phyloP scores from a whole-genome alignment of 92 coral and sea anemone species.

The Bergia puertoricense region DNA sequence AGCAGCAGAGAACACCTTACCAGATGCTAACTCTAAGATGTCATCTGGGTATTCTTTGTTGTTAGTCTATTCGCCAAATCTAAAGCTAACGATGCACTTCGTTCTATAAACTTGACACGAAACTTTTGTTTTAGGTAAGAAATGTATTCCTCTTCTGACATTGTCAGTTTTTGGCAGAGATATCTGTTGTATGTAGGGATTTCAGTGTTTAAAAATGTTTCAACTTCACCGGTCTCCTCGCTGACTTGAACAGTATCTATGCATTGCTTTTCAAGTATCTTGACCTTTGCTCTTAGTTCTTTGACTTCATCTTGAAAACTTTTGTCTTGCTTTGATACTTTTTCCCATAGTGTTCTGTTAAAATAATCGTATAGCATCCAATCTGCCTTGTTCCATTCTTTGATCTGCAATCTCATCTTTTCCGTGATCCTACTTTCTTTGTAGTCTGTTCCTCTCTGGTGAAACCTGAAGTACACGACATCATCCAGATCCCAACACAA shows the following conservation, averaged over 20 bases:
- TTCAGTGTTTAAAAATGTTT: slow-evolving; percentile 38
- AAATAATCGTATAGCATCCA: slow-evolving; percentile 70
- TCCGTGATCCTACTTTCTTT: slow-evolving; percentile 61
- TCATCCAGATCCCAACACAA: slow-evolving; percentile 92
- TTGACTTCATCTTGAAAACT: slow-evolving; percentile 70
- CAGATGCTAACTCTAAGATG: background rate
- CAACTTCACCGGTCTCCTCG: slow-evolving; percentile 66
- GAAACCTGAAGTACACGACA: slow-evolving; percentile 64
- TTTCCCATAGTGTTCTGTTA: slow-evolving; percentile 86
- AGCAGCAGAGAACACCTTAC: background rate
- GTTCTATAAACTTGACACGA: slow-evolving; percentile 43
- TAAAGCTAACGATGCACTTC: slow-evolving; percentile 2
- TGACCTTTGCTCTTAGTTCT: slow-evolving; percentile 56
- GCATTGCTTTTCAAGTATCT: slow-evolving; percentile 59
- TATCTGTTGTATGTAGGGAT: slow-evolving; percentile 51
- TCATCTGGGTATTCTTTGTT: background rate
- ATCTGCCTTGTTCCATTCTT: slow-evolving; percentile 78
- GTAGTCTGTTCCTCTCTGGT: slow-evolving; percentile 66
- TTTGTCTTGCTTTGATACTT: slow-evolving; percentile 61
- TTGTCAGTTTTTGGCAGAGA: slow-evolving; percentile 77
- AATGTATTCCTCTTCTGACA: slow-evolving; percentile 75
- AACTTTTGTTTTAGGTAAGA: slow-evolving; percentile 73
- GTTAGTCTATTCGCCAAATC: slow-evolving; percentile 1
- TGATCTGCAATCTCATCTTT: slow-evolving; percentile 65
- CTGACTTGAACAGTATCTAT: slow-evolving; percentile 51